phyloP scores from a whole-genome alignment of 1,140 invertebrate genomes.

The Chironomus striatipennis region DNA sequence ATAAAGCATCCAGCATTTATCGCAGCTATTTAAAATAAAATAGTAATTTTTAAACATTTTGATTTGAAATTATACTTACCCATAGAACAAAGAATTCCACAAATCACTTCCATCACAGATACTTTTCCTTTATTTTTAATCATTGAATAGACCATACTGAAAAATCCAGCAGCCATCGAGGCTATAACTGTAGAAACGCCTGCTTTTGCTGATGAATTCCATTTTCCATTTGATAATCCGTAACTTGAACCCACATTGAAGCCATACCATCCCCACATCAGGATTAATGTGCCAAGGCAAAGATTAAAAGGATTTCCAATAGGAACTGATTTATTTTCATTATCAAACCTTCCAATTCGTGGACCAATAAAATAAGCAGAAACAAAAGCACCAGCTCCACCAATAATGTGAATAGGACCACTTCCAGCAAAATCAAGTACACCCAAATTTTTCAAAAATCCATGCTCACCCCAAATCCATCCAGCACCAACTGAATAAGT shows the following conservation, averaged over 20 bases:
- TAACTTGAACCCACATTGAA: neutral
- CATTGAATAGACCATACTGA: neutral
- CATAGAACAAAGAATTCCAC: neutral
- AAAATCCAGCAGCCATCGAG: neutral
- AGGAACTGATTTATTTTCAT: neutral
- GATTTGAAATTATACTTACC: too few species aligned
- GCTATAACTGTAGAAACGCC: neutral
- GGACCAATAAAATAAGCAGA: neutral
- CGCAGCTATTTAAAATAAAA: neutral
- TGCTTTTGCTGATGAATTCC: neutral
- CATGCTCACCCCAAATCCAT: neutral
- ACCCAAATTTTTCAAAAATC: constrained; percentile 1
- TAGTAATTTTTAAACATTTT: too few species aligned
- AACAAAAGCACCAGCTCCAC: neutral
- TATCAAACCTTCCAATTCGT: neutral
- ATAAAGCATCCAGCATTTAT: neutral
- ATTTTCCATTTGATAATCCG: neutral
- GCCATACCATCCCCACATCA: neutral
- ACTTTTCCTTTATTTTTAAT: neutral
- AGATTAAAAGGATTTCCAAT: neutral
- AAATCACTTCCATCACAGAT: neutral
- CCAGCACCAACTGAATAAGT: constrained; percentile 3
- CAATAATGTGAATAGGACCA: neutral
- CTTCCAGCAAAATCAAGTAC: neutral
- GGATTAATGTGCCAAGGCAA: neutral